These are phyloP conservation scores for Cheilosia urbana DNA, from an alignment of 2,888 invertebrate genomes.

Conservation along the genomic window DNA sequence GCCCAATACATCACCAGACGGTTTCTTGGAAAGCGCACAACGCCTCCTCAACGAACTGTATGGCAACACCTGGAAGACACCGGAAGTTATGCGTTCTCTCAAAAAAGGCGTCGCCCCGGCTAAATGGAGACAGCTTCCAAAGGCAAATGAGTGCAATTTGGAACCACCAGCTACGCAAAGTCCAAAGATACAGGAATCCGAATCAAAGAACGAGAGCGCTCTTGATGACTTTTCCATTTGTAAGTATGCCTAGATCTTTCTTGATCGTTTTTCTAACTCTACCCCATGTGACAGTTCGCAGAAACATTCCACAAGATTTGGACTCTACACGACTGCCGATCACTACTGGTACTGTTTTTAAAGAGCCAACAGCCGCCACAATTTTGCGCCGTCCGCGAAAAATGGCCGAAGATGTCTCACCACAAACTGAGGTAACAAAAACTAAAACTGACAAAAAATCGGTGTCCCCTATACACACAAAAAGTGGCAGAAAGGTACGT, in stretches of 20 bases:
- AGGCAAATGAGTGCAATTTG: neutral
- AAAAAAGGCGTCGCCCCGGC: conserved; percentile 76
- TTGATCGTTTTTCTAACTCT: neutral
- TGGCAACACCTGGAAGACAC: conserved; percentile 83
- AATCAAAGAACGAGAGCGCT: conserved; percentile 77
- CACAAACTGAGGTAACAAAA: no score
- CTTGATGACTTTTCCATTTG: conserved; percentile 81
- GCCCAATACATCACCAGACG: conserved; percentile 26
- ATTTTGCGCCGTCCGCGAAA: neutral
- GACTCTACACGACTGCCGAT: conserved; percentile 80
- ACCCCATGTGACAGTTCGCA: conserved; percentile 76
- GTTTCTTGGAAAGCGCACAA: conserved; percentile 79
- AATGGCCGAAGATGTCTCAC: neutral
- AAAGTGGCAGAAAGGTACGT: conserved; percentile 30
- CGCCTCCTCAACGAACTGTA: conserved; percentile 81
- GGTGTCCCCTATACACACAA: conserved; percentile 16
- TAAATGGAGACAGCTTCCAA: neutral
- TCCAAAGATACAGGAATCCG: neutral
- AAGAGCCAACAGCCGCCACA: neutral
- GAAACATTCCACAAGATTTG: conserved; percentile 78
- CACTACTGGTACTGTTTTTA: conserved; percentile 4
- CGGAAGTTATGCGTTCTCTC: conserved; percentile 80
- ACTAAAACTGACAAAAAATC: neutral
- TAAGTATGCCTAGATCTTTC: conserved; percentile 76
- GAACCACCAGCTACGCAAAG: neutral